phyloP scores from a whole-genome alignment of 2,797 vertebrate genomes.

The Alcedo atthis region DNA sequence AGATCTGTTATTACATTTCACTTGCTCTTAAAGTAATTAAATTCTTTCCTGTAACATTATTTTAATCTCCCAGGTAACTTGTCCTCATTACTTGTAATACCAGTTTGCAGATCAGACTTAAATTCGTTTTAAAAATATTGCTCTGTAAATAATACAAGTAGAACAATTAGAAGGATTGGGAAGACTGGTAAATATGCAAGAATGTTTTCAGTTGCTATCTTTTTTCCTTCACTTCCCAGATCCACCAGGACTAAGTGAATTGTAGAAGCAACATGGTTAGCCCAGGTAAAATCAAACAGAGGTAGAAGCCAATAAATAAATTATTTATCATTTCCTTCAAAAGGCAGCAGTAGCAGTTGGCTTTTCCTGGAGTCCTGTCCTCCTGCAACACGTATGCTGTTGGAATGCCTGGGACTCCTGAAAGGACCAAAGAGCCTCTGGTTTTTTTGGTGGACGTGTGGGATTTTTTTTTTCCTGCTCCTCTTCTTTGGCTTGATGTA shows the following conservation, averaged over 20 bases:
- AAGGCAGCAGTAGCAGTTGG: not conserved
- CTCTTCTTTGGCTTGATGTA: constrained; percentile 13
- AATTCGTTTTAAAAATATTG: not conserved
- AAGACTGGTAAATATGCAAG: not conserved
- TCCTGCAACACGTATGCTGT: not conserved
- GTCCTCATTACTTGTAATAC: not conserved
- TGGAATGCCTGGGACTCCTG: not conserved
- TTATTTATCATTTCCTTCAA: not conserved
- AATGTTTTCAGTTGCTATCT: constrained; percentile 1
- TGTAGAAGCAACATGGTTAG: constrained; percentile 38
- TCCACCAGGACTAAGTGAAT: not conserved
- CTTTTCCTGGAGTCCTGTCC: not conserved
- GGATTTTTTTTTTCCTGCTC: not conserved
- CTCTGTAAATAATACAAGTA: not conserved
- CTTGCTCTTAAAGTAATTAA: constrained; percentile 1
- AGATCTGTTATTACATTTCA: not conserved
- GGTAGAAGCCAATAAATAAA: not conserved
- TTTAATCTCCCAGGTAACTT: constrained; percentile 11
- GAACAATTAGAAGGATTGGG: not conserved
- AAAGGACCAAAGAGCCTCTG: not conserved
- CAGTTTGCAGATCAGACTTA: constrained; percentile 8
- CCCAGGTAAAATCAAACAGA: constrained; percentile 4
- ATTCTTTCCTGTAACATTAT: not conserved
- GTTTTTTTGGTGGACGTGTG: not conserved
- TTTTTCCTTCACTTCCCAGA: not conserved